A percentile compares a stretch with the other conserved stretches of the same genome.
Evolutionary conservation across 2,888 invertebrate species (phyloP).

Genomic region (Ernsta delagoae): DNA sequence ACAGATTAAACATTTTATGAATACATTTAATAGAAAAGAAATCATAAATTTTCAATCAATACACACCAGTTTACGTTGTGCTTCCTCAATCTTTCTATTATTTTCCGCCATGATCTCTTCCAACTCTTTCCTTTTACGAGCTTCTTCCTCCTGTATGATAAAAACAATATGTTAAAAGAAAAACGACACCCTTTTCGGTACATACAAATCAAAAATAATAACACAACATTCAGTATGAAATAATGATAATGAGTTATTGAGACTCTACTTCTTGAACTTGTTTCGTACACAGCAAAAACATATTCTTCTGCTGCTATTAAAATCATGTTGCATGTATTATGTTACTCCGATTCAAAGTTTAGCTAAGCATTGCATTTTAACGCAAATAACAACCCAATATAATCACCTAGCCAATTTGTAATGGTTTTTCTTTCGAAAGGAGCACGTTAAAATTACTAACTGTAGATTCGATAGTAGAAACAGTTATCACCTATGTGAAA

Average conservation of each 20-base stretch:
- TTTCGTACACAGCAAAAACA: background rate
- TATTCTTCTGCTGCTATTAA: constrained; percentile 6
- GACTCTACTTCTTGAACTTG: constrained; percentile 3
- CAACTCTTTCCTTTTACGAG: constrained; percentile 96
- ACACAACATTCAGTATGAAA: constrained; percentile 30
- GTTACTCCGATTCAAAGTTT: background rate
- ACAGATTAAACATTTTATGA: too few relatives aligned
- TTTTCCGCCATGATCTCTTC: constrained; percentile 99
- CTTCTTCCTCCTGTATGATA: constrained; percentile 98
- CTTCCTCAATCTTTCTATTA: constrained; percentile 98
- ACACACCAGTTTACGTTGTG: constrained; percentile 94
- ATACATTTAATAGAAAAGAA: too few relatives aligned
- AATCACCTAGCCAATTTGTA: background rate
- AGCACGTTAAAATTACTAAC: background rate
- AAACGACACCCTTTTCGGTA: constrained; percentile 40
- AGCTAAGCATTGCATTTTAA: background rate
- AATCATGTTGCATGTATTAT: background rate
- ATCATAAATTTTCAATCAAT: too few relatives aligned
- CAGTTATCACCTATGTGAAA: constrained; percentile 49
- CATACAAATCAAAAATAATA: constrained; percentile 41
- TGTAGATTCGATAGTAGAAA: constrained; percentile 4
- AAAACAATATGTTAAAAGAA: constrained; percentile 71
- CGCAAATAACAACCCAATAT: background rate
- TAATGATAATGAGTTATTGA: background rate
- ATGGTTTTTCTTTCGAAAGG: background rate